Evolutionary conservation across 2,888 invertebrate genomes (phyloP), one percentile per base, ranked within the genome.

Genomic region (Tolmerus cingulatus): DNA sequence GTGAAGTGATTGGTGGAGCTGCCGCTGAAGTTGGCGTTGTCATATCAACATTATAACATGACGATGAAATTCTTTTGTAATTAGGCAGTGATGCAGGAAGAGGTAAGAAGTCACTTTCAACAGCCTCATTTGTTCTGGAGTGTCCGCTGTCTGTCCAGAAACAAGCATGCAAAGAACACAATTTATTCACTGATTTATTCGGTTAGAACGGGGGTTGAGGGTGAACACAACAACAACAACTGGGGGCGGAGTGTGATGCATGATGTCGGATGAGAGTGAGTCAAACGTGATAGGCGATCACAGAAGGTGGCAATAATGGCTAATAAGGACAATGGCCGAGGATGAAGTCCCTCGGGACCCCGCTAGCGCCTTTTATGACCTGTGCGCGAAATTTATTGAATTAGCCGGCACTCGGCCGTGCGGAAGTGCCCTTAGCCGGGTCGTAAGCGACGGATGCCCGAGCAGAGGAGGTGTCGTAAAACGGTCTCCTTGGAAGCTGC

Each of bases 1-100:
- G 57, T 1, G 23, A 8, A 46, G 81, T 8, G 27, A 30, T 86
- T 81, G 86, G 74, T 86, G 76, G 37, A 9, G 79, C 23, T 82
- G 89, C 77, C 37, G 84, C 85, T 87, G 86, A 78, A 85, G 86
- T 87, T 88, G 78, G 88, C 88, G 74, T 78, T 79, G 87, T 23
- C 87, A 87, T 87, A 87, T 87, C 87, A 87, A 87, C 87, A 87
- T 87, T 86, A 46, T 87, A 87, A 76, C 87, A 87, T 86, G 87
- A 87, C 66, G 87, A 87, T 84, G 87, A 87, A 46, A 87, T 86
- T 86, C 86, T 74, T 86, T 87, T 84, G 82, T 86, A 87, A 84
- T 87, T 87, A 46, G 87, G 87, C 86, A 87, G 84, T 84, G 87
- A 84, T 86, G 82, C 66, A 78, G 77, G 86, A 34, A 87, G 77